Conservation (phyloP, 2,888 invertebrate species). For the Ophraella communa region DNA sequence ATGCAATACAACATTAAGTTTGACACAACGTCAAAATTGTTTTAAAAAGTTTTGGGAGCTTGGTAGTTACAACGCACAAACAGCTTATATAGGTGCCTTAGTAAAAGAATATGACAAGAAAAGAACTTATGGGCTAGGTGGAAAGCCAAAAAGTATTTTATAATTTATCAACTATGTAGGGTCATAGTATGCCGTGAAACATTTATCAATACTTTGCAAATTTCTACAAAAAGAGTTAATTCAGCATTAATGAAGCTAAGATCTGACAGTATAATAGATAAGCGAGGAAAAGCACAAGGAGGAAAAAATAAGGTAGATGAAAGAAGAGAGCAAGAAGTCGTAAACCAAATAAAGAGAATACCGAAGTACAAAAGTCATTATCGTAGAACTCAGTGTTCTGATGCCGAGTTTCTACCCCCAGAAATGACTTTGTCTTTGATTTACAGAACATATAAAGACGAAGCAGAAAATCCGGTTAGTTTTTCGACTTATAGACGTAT, state of each 20-base stretch:
- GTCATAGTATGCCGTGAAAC: slow-evolving; percentile 18
- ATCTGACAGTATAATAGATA: slow-evolving; percentile 8
- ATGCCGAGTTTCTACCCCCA: no score
- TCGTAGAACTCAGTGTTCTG: slow-evolving; percentile 4
- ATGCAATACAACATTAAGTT: slow-evolving; percentile 15
- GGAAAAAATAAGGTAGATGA: neutral
- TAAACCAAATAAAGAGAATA: slow-evolving; percentile 17
- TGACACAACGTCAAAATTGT: neutral
- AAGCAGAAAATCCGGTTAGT: slow-evolving; percentile 12
- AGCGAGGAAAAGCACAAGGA: slow-evolving; percentile 9
- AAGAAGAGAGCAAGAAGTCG: slow-evolving; percentile 12
- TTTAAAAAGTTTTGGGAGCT: slow-evolving; percentile 24
- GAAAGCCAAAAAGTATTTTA: slow-evolving; percentile 21
- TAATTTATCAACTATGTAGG: slow-evolving; percentile 16
- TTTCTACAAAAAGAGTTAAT: neutral
- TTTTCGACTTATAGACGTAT: slow-evolving; percentile 15
- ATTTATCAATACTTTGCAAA: slow-evolving; percentile 12
- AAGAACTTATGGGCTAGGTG: slow-evolving; percentile 15
- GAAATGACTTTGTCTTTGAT: no score
- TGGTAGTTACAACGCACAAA: slow-evolving; percentile 25
- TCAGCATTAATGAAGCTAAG: neutral
- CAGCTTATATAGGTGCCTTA: slow-evolving; percentile 21
- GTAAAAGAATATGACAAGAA: slow-evolving; percentile 24
- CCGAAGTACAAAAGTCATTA: slow-evolving; percentile 20
- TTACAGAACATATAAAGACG: slow-evolving; percentile 6